phyloP scores from a whole-genome alignment of 2,113 vertebrate genomes.

The Craseonycteris thonglongyai region DNA sequence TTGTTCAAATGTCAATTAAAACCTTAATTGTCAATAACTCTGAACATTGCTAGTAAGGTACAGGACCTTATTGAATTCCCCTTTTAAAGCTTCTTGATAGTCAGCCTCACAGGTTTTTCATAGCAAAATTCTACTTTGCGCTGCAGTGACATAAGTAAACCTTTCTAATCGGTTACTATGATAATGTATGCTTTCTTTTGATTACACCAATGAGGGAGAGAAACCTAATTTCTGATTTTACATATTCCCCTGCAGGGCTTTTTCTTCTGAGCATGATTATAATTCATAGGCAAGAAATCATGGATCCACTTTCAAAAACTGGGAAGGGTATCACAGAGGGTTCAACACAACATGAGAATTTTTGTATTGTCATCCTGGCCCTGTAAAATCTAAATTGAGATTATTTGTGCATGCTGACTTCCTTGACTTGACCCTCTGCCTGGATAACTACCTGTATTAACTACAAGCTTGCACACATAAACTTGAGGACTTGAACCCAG shows the following conservation, averaged over 20 bases:
- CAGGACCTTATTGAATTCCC: background rate
- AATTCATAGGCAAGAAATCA: background rate
- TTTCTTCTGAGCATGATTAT: background rate
- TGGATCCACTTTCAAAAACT: background rate
- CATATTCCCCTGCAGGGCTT: background rate
- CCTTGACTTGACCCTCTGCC: background rate
- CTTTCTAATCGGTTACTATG: background rate
- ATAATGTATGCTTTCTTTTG: background rate
- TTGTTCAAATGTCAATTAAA: background rate
- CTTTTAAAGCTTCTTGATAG: background rate
- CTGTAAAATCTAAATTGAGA: background rate
- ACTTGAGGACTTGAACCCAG: background rate
- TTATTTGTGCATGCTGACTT: background rate
- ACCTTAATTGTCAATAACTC: background rate
- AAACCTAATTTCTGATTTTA: background rate
- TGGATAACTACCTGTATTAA: background rate
- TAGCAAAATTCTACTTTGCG: background rate
- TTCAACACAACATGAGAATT: background rate
- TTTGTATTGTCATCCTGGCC: background rate
- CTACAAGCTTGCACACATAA: background rate
- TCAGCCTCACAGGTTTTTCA: background rate
- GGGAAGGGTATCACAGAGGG: background rate
- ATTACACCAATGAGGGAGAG: background rate
- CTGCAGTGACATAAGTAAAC: background rate
- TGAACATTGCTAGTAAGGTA: background rate